phyloP scores from a whole-genome alignment of 2,113 vertebrate genomes.

The Osmerus eperlanus region DNA sequence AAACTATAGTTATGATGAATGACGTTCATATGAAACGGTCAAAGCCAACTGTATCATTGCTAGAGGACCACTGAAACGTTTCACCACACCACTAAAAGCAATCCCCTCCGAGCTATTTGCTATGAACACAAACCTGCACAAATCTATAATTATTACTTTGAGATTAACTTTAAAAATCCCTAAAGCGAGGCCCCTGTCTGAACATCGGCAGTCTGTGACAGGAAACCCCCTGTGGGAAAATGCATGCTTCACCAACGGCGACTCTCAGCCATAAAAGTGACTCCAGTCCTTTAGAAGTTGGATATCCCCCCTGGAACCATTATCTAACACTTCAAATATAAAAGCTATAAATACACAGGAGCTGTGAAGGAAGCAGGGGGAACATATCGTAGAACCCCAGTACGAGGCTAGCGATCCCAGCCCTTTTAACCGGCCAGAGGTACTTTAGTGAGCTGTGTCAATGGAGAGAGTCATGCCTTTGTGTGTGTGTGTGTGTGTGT shows the following conservation, averaged over 20 bases:
- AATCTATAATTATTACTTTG: too few relatives aligned
- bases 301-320: conserved; percentile 31
- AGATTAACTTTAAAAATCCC: too few relatives aligned
- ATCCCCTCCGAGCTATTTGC: too few relatives aligned
- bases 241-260: background rate
- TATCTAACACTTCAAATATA: conserved; percentile 31
- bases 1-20: background rate
- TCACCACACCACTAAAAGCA: too few relatives aligned
- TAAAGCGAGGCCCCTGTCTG: too few relatives aligned
- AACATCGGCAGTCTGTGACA: background rate
- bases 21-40: background rate
- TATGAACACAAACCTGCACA: too few relatives aligned
- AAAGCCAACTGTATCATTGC: too few relatives aligned
- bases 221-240: background rate
- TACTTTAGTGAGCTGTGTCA: too few relatives aligned
- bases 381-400: background rate
- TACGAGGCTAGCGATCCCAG: too few relatives aligned
- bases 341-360: conserved; percentile 38
- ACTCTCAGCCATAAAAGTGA: background rate
- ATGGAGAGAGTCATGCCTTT: too few relatives aligned
- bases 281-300: conserved; percentile 24
- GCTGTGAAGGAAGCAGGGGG: background rate
- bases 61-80: too few relatives aligned
- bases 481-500: background rate
- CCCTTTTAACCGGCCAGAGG: too few relatives aligned